phyloP scores from a whole-genome alignment of 2,113 vertebrate species.

The Gnathonemus longibarbis region DNA sequence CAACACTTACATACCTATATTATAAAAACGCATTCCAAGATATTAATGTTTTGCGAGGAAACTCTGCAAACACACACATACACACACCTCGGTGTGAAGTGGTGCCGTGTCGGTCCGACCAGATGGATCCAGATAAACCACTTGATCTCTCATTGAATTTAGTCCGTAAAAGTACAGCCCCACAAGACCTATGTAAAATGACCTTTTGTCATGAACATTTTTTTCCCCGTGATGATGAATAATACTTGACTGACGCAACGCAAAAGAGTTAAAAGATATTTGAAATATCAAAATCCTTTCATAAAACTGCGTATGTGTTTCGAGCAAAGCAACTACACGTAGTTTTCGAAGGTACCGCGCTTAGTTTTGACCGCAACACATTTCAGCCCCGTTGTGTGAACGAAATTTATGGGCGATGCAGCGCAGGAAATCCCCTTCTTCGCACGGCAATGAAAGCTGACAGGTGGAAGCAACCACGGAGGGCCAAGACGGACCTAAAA shows the following conservation, averaged over 20 bases:
- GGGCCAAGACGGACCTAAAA: conserved; percentile 46
- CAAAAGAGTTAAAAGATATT: not conserved
- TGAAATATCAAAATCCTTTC: not conserved
- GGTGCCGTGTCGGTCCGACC: not conserved
- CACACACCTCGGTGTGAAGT: not conserved
- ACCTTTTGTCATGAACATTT: not conserved
- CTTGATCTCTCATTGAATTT: not conserved
- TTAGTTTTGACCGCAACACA: not conserved
- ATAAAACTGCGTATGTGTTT: not conserved
- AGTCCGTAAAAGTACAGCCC: not conserved
- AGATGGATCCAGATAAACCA: not conserved
- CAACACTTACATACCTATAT: not conserved
- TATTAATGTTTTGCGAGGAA: not conserved
- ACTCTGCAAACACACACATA: not conserved
- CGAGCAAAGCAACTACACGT: not conserved
- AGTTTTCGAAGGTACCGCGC: not conserved
- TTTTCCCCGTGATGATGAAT: not conserved
- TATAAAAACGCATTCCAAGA: not conserved
- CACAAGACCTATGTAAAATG: not conserved
- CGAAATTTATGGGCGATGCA: conserved; percentile 34
- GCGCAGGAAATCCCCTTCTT: conserved; percentile 35
- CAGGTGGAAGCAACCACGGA: conserved; percentile 53
- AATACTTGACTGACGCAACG: not conserved
- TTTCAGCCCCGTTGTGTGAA: conserved; percentile 5
- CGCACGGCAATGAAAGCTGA: conserved; percentile 52